phyloP scores from a whole-genome alignment of 64 coral and sea anemone species.

The Trachythela sp. region DNA sequence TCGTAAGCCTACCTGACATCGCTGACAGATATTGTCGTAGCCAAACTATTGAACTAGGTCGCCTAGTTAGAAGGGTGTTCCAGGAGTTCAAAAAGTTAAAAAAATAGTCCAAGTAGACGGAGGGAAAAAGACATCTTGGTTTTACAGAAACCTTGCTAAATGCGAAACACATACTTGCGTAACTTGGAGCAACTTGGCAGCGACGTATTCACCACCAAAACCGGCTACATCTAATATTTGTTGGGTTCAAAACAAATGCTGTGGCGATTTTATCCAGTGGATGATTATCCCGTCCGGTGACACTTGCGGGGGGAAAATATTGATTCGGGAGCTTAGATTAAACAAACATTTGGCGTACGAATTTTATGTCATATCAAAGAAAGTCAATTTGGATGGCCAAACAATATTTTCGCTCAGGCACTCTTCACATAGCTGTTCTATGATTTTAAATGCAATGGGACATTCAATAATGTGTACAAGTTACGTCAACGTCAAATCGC shows the following conservation, averaged over 20 bases:
- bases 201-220: neutral
- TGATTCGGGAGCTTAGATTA: neutral
- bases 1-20: no score
- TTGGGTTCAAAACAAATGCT: neutral
- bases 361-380: neutral
- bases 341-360: neutral
- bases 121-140: neutral
- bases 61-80: neutral
- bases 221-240: neutral
- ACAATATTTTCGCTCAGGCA: neutral
- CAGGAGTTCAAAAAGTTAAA: neutral
- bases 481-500: neutral
- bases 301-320: neutral
- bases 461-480: neutral
- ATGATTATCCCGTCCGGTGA: neutral
- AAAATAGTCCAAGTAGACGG: neutral
- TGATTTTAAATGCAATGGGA: neutral
- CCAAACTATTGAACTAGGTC: neutral
- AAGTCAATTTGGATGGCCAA: neutral
- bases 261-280: no score
- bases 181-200: neutral
- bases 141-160: neutral
- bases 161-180: neutral
- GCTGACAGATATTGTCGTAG: no score
- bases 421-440: neutral